Percentiles rank a stretch among this genome's conserved stretches.
phyloP scores from a whole-genome alignment of 2,113 vertebrate genomes.

The Abramis brama region DNA sequence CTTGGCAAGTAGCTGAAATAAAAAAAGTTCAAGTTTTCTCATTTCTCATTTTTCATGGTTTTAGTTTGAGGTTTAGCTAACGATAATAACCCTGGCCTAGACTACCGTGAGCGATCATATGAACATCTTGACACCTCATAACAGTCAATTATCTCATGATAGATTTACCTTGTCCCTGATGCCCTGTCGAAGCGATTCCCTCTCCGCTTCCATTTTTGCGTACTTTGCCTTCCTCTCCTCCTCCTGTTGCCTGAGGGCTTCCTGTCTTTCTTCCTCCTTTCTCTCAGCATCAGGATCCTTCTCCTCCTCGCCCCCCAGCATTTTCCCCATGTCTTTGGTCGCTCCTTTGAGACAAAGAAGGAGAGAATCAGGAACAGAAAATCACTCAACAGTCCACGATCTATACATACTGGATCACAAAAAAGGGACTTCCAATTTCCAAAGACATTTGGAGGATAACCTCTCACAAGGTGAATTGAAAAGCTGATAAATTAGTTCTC shows the following conservation, averaged over 20 bases:
- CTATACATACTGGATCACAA: neutral
- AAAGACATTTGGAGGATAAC: slow-evolving; percentile 24
- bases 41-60: neutral
- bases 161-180: slow-evolving; percentile 92
- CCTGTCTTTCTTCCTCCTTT: slow-evolving; percentile 97
- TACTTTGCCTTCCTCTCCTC: slow-evolving; percentile 97
- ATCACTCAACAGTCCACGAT: slow-evolving; percentile 35
- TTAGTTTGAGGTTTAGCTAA: neutral
- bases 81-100: neutral
- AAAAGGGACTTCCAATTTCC: neutral
- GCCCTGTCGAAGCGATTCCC: slow-evolving; percentile 96
- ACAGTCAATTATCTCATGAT: neutral
- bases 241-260: slow-evolving; percentile 94
- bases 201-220: slow-evolving; percentile 92
- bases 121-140: neutral
- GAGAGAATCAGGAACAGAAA: neutral
- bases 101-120: neutral
- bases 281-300: slow-evolving; percentile 95
- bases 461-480: slow-evolving; percentile 3
- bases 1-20: neutral
- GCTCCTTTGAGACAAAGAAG: slow-evolving; percentile 78
- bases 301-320: slow-evolving; percentile 97
- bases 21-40: neutral
- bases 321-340: slow-evolving; percentile 99
- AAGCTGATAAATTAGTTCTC: slow-evolving; percentile 29